Evolutionary conservation across 1,140 invertebrate genomes (phyloP).

Genomic region (Ceratina japonica): DNA sequence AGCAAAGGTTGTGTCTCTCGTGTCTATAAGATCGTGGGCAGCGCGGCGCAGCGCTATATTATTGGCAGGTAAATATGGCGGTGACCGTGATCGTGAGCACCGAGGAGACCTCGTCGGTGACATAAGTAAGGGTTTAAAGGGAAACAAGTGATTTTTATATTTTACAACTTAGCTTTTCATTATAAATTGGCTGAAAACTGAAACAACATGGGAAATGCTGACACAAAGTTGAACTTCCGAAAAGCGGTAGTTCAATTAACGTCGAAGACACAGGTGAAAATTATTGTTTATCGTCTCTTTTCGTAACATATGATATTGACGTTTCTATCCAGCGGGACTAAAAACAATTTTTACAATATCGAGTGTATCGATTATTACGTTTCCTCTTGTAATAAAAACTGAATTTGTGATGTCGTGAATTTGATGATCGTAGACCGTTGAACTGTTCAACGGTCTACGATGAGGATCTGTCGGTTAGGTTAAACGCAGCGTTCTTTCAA

Average conservation of each 20-base stretch:
- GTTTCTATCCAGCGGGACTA: slow-evolving; percentile 15
- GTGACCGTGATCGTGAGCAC: slow-evolving; percentile 21
- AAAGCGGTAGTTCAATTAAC: slow-evolving; percentile 98
- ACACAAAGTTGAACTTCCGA: slow-evolving; percentile 98
- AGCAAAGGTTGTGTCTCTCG: too few species aligned
- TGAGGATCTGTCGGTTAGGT: neutral
- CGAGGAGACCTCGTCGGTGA: too few species aligned
- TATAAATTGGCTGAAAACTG: neutral
- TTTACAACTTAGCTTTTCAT: slow-evolving; percentile 19
- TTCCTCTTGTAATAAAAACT: neutral
- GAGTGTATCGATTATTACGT: too few species aligned
- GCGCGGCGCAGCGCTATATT: too few species aligned
- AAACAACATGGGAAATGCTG: slow-evolving; percentile 94
- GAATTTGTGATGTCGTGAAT: too few species aligned
- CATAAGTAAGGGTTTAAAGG: slow-evolving; percentile 45
- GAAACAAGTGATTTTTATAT: slow-evolving; percentile 35
- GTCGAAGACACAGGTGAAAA: slow-evolving; percentile 93
- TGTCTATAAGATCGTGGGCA: slow-evolving; percentile 29
- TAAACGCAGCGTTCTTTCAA: neutral
- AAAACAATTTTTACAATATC: neutral
- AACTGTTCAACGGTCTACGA: neutral
- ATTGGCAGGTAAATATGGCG: slow-evolving; percentile 55
- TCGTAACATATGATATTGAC: slow-evolving; percentile 53
- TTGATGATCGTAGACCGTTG: too few species aligned
- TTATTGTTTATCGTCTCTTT: slow-evolving; percentile 37